These are phyloP conservation scores for Amphiduros pacificus DNA, from an alignment of 2,888 invertebrate species.

Conservation along the genomic window DNA sequence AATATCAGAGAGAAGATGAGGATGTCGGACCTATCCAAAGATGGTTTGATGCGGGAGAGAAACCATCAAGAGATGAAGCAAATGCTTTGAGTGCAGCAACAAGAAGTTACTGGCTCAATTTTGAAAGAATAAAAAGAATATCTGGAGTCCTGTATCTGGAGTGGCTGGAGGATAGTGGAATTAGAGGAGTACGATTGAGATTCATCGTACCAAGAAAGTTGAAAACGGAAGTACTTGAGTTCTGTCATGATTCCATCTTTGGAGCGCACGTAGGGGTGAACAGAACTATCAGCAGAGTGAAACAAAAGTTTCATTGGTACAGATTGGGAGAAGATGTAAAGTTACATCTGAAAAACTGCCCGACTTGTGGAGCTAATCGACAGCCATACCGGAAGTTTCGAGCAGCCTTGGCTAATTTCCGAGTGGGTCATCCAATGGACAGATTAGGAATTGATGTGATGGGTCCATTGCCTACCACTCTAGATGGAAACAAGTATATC, in stretches of 20 bases:
- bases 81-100: too few species aligned
- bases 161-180: too few species aligned
- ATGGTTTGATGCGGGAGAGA: neutral
- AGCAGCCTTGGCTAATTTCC: neutral
- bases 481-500: neutral
- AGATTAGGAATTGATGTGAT: neutral
- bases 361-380: neutral
- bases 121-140: neutral
- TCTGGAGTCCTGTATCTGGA: neutral
- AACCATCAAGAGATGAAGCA: too few species aligned
- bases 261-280: neutral
- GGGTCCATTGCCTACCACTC: neutral
- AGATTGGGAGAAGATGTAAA: neutral
- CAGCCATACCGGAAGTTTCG: neutral
- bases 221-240: neutral
- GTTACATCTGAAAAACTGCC: neutral
- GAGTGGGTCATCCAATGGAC: neutral
- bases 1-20: neutral
- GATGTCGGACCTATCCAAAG: neutral
- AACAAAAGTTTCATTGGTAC: neutral
- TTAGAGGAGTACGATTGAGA: neutral
- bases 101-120: too few species aligned
- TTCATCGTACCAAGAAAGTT: neutral
- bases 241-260: neutral
- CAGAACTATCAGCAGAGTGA: neutral